Conservation (phyloP, 2,888 invertebrate genomes). For the Bembecia ichneumoniformis region DNA sequence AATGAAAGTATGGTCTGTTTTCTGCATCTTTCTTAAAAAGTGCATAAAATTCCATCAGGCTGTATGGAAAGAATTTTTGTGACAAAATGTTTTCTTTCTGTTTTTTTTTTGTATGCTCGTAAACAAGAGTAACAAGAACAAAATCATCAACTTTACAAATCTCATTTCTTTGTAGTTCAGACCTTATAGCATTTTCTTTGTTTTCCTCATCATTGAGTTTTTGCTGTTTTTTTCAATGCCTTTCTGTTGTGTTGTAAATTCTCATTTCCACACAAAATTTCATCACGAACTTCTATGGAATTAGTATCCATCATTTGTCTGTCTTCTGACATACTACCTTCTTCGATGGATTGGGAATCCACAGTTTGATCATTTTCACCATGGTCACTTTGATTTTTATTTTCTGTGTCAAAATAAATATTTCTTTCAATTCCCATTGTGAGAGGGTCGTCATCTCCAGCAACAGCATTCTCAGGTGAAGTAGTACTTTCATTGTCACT, state of each 20-base stretch:
- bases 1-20: not conserved
- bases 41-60: not conserved
- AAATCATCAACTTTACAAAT: conserved; percentile 1
- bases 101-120: not conserved
- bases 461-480: not conserved
- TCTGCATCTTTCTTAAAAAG: not conserved
- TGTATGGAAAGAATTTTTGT: not conserved
- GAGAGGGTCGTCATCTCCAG: not conserved
- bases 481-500: not conserved
- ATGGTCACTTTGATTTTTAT: not conserved
- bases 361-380: too few species aligned
- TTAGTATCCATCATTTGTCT: not conserved
- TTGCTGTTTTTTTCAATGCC: not conserved
- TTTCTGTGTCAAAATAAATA: not conserved
- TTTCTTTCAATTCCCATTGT: not conserved
- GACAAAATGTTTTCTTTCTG: not conserved
- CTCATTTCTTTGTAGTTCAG: not conserved
- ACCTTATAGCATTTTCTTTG: not conserved
- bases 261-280: not conserved
- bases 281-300: not conserved
- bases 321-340: not conserved
- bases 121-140: not conserved
- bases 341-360: not conserved
- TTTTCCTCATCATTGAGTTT: not conserved
- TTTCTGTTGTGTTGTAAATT: not conserved